phyloP scores from a whole-genome alignment of 2,113 vertebrate species.

The Takifugu bimaculatus region DNA sequence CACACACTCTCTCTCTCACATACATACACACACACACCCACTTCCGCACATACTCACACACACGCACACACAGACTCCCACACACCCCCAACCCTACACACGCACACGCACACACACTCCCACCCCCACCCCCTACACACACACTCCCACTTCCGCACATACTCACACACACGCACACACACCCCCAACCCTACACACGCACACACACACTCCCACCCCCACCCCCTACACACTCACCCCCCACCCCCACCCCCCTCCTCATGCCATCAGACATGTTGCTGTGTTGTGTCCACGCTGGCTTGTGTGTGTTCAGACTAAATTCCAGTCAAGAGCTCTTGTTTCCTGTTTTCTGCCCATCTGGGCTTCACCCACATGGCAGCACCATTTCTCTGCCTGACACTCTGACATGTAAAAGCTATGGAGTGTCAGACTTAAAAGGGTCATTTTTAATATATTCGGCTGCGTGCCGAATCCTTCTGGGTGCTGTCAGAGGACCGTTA shows the following conservation, averaged over 20 bases:
- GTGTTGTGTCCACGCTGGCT: neutral
- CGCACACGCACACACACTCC: neutral
- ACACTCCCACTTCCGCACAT: too few species aligned
- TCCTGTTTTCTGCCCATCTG: slow-evolving; percentile 24
- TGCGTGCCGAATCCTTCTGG: slow-evolving; percentile 20
- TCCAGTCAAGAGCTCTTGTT: slow-evolving; percentile 53
- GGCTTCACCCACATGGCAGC: slow-evolving; percentile 7
- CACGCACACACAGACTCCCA: neutral
- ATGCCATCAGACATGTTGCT: neutral
- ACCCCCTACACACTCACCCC: too few species aligned
- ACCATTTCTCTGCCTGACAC: slow-evolving; percentile 28
- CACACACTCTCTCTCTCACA: neutral
- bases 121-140: neutral
- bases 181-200: too few species aligned
- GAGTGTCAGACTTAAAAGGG: slow-evolving; percentile 54
- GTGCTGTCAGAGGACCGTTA: slow-evolving; percentile 30
- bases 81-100: neutral
- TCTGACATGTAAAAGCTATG: slow-evolving; percentile 36
- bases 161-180: too few species aligned
- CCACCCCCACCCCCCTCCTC: too few species aligned
- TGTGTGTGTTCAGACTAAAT: slow-evolving; percentile 63
- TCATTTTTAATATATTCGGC: slow-evolving; percentile 53
- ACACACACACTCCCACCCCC: too few species aligned
- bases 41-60: neutral
- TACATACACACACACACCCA: neutral